Conservation (phyloP, 2,113 vertebrate species). For the Hystrix brachyura region DNA sequence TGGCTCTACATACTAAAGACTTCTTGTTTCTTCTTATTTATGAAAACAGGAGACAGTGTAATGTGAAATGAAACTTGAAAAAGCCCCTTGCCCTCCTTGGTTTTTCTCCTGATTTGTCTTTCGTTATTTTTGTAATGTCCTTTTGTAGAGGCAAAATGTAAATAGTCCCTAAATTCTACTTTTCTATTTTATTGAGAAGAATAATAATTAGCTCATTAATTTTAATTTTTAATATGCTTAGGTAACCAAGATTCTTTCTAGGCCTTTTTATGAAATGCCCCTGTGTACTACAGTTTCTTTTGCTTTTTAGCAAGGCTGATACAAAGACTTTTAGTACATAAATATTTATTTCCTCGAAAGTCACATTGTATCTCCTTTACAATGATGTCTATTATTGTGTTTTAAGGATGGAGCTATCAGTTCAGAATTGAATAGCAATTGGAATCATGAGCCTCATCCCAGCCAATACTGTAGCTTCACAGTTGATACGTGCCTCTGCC, state of each 20-base stretch:
- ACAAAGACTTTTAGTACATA: slow-evolving; percentile 50
- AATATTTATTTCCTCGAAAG: slow-evolving; percentile 36
- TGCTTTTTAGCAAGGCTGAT: neutral
- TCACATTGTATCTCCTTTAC: slow-evolving; percentile 17
- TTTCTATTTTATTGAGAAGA: slow-evolving; percentile 20
- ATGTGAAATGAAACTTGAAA: slow-evolving; percentile 20
- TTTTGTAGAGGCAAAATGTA: slow-evolving; percentile 41
- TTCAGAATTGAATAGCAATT: slow-evolving; percentile 33
- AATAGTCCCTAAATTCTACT: slow-evolving; percentile 36
- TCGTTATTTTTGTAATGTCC: neutral
- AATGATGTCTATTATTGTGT: neutral
- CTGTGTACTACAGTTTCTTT: neutral
- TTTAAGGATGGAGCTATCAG: neutral
- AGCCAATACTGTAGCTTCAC: neutral
- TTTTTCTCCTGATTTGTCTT: slow-evolving; percentile 12
- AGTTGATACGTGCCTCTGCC: neutral
- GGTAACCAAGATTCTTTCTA: slow-evolving; percentile 49
- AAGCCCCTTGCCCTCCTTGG: neutral
- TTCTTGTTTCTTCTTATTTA: slow-evolving; percentile 31
- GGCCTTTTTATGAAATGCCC: slow-evolving; percentile 8
- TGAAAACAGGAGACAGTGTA: neutral
- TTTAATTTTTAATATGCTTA: slow-evolving; percentile 56
- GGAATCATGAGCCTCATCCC: neutral
- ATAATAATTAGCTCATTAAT: slow-evolving; percentile 71
- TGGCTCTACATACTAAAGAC: neutral